A percentile compares a stretch with the other conserved stretches of the same genome.
Evolutionary conservation across 2,797 vertebrate genomes (phyloP).

Genomic region (Gymnothorax reevesii): DNA sequence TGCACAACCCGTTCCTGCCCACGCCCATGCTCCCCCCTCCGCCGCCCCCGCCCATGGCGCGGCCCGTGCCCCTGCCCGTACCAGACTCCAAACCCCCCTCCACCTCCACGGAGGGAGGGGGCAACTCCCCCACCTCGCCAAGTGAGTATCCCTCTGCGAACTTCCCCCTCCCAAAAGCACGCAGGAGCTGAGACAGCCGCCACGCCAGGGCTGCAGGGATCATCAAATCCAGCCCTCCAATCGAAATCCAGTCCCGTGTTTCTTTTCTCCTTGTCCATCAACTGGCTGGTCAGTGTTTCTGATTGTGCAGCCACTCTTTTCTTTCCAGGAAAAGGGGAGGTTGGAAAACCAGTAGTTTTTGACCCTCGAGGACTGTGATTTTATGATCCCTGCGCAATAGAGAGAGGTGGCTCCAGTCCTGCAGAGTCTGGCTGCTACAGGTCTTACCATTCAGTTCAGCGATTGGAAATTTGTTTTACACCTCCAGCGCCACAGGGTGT

Average conservation of each 20-base stretch:
- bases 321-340: too few species aligned
- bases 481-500: background rate
- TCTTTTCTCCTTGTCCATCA: background rate
- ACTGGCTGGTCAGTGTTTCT: background rate
- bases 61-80: conserved; percentile 95
- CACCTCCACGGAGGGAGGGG: conserved; percentile 90
- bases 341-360: too few species aligned
- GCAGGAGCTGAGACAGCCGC: conserved; percentile 15
- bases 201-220: conserved; percentile 20
- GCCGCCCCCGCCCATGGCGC: conserved; percentile 94
- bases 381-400: too few species aligned
- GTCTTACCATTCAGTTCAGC: background rate
- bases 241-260: too few species aligned
- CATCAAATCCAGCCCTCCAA: background rate
- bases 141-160: conserved; percentile 78
- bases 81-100: conserved; percentile 94
- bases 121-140: conserved; percentile 92
- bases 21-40: conserved; percentile 98
- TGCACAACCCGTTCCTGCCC: conserved; percentile 98
- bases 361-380: too few species aligned
- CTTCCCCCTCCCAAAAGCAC: too few species aligned
- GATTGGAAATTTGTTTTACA: background rate
- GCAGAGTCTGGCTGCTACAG: background rate
- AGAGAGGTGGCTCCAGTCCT: background rate
- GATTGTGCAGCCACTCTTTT: too few species aligned